Percentiles rank a stretch among this genome's conserved stretches.
These are phyloP conservation scores for Cataglyphis cursor DNA, from an alignment of 2,888 invertebrate species.

Conservation along the genomic window DNA sequence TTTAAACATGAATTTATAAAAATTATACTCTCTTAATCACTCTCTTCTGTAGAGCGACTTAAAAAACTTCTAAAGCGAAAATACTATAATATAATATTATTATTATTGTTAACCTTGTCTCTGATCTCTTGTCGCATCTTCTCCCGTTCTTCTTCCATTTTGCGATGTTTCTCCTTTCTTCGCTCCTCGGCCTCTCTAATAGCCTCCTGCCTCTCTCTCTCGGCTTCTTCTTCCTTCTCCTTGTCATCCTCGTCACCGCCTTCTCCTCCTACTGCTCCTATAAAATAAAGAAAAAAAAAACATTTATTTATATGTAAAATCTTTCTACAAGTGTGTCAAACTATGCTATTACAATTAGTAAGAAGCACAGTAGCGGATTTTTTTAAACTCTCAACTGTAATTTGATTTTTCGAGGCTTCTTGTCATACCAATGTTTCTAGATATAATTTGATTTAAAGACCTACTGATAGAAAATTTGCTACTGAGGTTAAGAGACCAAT, in stretches of 20 bases:
- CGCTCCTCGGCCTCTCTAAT: constrained; percentile 99
- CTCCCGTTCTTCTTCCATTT: constrained; percentile 99
- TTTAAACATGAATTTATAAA: not conserved
- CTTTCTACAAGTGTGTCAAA: not conserved
- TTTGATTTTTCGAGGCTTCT: not conserved
- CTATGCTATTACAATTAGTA: not conserved
- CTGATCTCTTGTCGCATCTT: constrained; percentile 99
- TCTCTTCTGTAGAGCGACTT: not conserved
- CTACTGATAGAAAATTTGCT: no score
- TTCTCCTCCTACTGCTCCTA: constrained; percentile 96
- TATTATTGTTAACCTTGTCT: constrained; percentile 93
- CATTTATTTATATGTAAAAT: constrained; percentile 52
- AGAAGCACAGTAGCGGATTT: not conserved
- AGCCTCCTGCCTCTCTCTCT: constrained; percentile 99
- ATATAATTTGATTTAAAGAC: no score
- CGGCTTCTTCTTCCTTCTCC: constrained; percentile 99
- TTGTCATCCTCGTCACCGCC: constrained; percentile 97
- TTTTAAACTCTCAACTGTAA: not conserved
- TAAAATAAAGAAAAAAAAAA: constrained; percentile 50
- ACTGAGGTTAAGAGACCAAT: not conserved
- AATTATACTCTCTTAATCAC: not conserved
- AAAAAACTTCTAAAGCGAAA: not conserved
- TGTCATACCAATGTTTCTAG: no score
- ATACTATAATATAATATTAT: not conserved
- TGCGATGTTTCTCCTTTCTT: constrained; percentile 99